phyloP scores from a whole-genome alignment of 2,113 vertebrate genomes.

The Bos taurus region DNA sequence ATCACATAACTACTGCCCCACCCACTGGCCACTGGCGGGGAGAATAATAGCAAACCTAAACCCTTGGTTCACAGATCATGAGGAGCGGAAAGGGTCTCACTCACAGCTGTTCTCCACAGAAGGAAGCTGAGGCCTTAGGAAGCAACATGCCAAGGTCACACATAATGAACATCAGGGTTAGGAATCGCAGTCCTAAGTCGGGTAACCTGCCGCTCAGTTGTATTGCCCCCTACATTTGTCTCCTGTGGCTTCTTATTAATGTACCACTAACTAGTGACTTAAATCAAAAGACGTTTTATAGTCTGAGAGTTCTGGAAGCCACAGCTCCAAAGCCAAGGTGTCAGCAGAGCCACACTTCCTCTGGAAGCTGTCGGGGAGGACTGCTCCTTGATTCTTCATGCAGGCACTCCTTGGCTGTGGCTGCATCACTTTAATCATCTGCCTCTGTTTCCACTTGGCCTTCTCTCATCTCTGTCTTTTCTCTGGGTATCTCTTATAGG shows the following conservation, averaged over 20 bases:
- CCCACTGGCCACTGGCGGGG: not conserved
- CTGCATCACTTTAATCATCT: not conserved
- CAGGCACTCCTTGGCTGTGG: not conserved
- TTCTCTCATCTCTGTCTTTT: not conserved
- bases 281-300: not conserved
- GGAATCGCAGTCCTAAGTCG: not conserved
- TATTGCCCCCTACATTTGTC: not conserved
- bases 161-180: not conserved
- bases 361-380: too few relatives aligned
- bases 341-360: rapidly evolving
- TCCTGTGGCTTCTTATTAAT: not conserved
- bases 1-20: not conserved
- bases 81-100: not conserved
- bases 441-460: not conserved
- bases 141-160: not conserved
- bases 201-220: not conserved
- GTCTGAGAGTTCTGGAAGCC: not conserved
- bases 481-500: not conserved
- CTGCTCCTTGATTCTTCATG: too few relatives aligned
- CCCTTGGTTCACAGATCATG: not conserved
- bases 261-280: not conserved
- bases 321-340: not conserved
- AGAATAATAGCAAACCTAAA: not conserved
- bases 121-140: not conserved
- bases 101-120: not conserved